Percentiles rank a stretch among this genome's conserved stretches.
Evolutionary conservation across 2,888 invertebrate species (phyloP).

Genomic region (Ypsolopha sequella): DNA sequence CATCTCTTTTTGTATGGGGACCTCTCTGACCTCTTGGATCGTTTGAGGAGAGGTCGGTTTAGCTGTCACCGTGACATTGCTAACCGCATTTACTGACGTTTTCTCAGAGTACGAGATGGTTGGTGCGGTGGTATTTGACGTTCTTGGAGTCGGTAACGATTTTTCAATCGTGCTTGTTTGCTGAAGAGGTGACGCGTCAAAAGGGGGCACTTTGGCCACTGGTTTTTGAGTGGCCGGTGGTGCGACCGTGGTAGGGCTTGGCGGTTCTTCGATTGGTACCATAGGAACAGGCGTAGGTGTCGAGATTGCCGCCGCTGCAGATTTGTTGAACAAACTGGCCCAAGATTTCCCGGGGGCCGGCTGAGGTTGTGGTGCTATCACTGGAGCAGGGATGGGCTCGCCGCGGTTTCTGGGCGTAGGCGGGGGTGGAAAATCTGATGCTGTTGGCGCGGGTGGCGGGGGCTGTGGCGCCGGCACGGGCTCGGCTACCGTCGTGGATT

Average conservation of each 20-base stretch:
- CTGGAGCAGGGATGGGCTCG: constrained; percentile 38
- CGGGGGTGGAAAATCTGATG: constrained; percentile 64
- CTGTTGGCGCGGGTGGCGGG: constrained; percentile 56
- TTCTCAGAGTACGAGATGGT: constrained; percentile 35
- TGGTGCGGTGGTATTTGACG: not conserved
- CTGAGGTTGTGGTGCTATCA: constrained; percentile 40
- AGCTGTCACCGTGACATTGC: constrained; percentile 21
- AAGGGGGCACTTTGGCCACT: constrained; percentile 73
- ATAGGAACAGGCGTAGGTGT: constrained; percentile 19
- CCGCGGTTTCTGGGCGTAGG: constrained; percentile 55
- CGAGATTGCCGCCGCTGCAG: constrained; percentile 19
- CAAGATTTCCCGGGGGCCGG: constrained; percentile 70
- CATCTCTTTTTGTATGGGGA: constrained; percentile 28
- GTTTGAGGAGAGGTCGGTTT: constrained; percentile 16
- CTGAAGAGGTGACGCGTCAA: constrained; percentile 59
- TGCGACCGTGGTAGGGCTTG: constrained; percentile 32
- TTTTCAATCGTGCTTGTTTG: constrained; percentile 14
- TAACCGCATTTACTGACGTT: constrained; percentile 43
- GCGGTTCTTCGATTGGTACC: constrained; percentile 34
- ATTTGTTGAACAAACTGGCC: constrained; percentile 74
- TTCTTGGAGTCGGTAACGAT: too few relatives aligned
- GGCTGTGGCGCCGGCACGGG: constrained; percentile 52
- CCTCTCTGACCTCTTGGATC: not conserved
- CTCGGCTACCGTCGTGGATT: constrained; percentile 38
- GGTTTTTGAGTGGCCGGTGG: constrained; percentile 59